Evolutionary conservation across 1,140 invertebrate species (phyloP).

Genomic region (Gryllus bimaculatus): DNA sequence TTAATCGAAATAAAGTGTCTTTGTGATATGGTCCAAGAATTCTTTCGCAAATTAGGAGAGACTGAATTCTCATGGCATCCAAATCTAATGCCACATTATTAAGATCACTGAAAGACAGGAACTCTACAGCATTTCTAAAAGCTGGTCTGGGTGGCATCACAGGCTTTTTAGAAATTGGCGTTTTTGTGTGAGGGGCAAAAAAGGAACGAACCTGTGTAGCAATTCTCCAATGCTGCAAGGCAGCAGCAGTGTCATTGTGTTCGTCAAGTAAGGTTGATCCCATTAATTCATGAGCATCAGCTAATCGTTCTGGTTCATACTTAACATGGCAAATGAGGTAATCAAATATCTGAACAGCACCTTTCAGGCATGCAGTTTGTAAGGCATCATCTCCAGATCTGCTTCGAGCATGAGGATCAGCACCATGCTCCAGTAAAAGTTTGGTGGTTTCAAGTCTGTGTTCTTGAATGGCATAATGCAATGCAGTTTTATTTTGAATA

Average conservation of each 20-base stretch:
- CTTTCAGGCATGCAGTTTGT: slow-evolving; percentile 82
- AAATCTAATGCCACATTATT: slow-evolving; percentile 61
- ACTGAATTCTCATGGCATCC: slow-evolving; percentile 72
- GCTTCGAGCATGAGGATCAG: slow-evolving; percentile 65
- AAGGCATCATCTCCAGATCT: slow-evolving; percentile 82
- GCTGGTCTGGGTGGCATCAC: slow-evolving; percentile 44
- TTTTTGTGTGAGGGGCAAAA: slow-evolving; percentile 24
- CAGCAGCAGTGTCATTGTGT: slow-evolving; percentile 58
- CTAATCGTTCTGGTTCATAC: slow-evolving; percentile 57
- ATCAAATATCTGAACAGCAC: slow-evolving; percentile 70
- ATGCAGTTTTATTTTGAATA: slow-evolving; percentile 82
- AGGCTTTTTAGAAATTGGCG: slow-evolving; percentile 43
- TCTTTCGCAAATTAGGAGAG: slow-evolving; percentile 70
- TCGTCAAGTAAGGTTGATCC: slow-evolving; percentile 77
- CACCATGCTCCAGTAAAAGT: slow-evolving; percentile 67
- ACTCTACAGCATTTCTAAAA: slow-evolving; percentile 59
- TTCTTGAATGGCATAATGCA: slow-evolving; percentile 80
- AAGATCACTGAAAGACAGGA: slow-evolving; percentile 57
- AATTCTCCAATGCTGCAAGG: slow-evolving; percentile 55
- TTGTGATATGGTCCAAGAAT: slow-evolving; percentile 72
- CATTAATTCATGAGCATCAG: slow-evolving; percentile 75
- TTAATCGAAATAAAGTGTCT: slow-evolving; percentile 70
- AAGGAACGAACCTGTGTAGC: slow-evolving; percentile 46
- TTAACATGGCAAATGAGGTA: slow-evolving; percentile 54
- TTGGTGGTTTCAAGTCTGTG: slow-evolving; percentile 72